Evolutionary conservation across 2,888 invertebrate genomes (phyloP).

Genomic region (Cerastis rubricosa): DNA sequence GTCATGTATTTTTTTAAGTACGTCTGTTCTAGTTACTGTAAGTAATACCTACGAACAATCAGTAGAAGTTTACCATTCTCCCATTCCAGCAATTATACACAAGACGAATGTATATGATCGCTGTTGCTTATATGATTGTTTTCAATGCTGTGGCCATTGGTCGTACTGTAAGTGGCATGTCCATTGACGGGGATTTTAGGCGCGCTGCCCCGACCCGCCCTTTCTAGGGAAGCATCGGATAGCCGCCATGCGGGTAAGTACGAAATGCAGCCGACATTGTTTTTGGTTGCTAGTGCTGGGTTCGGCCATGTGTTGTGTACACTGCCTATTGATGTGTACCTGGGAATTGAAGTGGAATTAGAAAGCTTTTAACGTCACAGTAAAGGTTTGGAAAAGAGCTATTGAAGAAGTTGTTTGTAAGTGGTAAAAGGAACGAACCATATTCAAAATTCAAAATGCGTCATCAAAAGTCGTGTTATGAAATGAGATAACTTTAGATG

Average conservation of each 20-base stretch:
- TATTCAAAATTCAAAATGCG: not conserved
- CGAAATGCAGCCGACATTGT: constrained; percentile 82
- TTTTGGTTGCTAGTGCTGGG: constrained; percentile 91
- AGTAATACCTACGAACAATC: constrained; percentile 30
- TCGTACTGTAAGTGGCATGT: constrained; percentile 41
- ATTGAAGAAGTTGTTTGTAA: not conserved
- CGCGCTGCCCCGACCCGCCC: constrained; percentile 88
- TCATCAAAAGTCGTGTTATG: not conserved
- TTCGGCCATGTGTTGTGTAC: constrained; percentile 95
- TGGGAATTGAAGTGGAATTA: constrained; percentile 70
- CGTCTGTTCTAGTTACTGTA: not conserved
- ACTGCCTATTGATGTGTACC: constrained; percentile 97
- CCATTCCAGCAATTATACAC: constrained; percentile 21
- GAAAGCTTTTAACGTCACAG: not conserved
- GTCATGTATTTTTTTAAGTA: not conserved
- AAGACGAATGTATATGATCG: constrained; percentile 52
- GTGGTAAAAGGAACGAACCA: not conserved
- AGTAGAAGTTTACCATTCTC: constrained; percentile 29
- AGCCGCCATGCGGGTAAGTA: constrained; percentile 94
- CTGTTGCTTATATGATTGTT: constrained; percentile 46
- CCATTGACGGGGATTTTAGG: constrained; percentile 64
- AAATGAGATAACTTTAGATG: not conserved
- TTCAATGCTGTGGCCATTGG: constrained; percentile 41
- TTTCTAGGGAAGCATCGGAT: constrained; percentile 91
- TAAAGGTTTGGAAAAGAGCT: not conserved